These are phyloP conservation scores for Trachelipus rathkii DNA, from an alignment of 1,140 invertebrate species.

Conservation along the genomic window DNA sequence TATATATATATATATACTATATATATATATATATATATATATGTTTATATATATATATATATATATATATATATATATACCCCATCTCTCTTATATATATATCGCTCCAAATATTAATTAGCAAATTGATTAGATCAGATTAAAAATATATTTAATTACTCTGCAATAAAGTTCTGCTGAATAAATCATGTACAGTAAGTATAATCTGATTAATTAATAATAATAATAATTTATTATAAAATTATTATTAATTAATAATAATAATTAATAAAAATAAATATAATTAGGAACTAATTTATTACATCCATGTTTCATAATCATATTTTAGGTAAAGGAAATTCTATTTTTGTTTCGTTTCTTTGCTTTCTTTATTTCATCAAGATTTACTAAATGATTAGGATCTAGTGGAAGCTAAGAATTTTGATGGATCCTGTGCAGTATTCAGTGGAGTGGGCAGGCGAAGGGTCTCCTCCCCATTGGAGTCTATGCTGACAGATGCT, in stretches of 20 bases:
- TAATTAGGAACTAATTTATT: too few relatives aligned
- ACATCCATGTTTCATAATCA: not conserved
- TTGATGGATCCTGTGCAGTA: conserved; percentile 39
- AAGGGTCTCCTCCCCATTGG: conserved; percentile 81
- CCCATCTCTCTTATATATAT: too few relatives aligned
- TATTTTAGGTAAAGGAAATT: too few relatives aligned
- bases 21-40: conserved; percentile 9
- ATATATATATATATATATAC: too few relatives aligned
- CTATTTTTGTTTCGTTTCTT: not conserved
- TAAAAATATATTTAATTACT: too few relatives aligned
- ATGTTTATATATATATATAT: not conserved
- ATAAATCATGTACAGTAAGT: too few relatives aligned
- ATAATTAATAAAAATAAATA: too few relatives aligned
- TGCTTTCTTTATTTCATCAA: not conserved
- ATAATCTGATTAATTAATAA: too few relatives aligned
- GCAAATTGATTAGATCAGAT: not conserved
- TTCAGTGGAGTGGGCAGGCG: conserved; percentile 56
- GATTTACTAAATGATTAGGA: conserved; percentile 37
- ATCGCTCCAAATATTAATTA: not conserved
- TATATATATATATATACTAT: not conserved
- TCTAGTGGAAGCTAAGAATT: conserved; percentile 38
- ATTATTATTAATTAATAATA: too few relatives aligned
- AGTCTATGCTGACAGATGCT: conserved; percentile 77
- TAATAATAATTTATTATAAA: too few relatives aligned
- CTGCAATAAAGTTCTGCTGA: too few relatives aligned